Base-by-base conservation (phyloP, 1,140 invertebrate species). In the Drosophila lini region DNA sequence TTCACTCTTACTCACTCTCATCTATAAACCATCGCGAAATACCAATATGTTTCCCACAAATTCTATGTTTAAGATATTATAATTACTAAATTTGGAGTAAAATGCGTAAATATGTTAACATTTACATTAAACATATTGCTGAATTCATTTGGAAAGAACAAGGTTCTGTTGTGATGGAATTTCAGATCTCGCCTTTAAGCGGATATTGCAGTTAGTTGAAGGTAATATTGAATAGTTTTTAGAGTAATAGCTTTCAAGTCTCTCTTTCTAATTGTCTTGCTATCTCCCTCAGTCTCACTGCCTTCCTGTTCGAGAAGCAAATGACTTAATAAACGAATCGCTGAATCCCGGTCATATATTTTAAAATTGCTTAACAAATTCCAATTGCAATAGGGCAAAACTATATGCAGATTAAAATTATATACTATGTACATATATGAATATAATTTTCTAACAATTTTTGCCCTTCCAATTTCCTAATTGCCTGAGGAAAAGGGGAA, bases 21-120 rank as follows among this genome's bases (percentile, higher is more conserved):
- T 57, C 52, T 22, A 63, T 63, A 63, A 60, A 63, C 55, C 42
- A 65, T 67, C 63, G 64, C 34, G 31, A 40, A 48, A 67, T 67
- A 36, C 44, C 7, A 65, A 34, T 62, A 67, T 60, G 31, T 67
- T 65, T 47, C 32, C 52, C 52, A 53, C 52, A 47, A 32, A 48
- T 31, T 32, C 25, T 45, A 67, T 47, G 61, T 64, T 38, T 67
- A 67, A 64, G 41, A 47, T 11, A 38, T 45, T 22, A 25, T 36
- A 32, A 40, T 57, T 36, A 58, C 7, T 63, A 31, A 59, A 58
- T 40, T 41, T 63, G 53, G 60, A 53, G 53, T 62, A 62, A 63
- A 59, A 40, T 53, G 52, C 52, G 52, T 53, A 38, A 36, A 53
- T 53, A 53, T 53, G 52, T 53, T 53, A 38, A 53, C 32, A 53